phyloP scores from a whole-genome alignment of 2,797 vertebrate species.

The Myiothlypis chrysogaster region DNA sequence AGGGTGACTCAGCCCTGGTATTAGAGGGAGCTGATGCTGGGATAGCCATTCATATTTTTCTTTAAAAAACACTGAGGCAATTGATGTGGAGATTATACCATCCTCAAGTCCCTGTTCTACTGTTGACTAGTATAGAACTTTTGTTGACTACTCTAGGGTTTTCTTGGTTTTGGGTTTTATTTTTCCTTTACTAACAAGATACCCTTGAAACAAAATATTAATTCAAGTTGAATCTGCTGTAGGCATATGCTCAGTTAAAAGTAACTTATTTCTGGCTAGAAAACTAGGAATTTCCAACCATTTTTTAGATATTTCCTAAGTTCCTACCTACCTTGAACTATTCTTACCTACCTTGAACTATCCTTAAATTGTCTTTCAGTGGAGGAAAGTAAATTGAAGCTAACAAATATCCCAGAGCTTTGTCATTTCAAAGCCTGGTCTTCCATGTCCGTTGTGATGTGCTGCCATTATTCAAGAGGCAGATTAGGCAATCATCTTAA shows the following conservation, averaged over 20 bases:
- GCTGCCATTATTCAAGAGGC: slow-evolving; percentile 2
- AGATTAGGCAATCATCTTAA: slow-evolving; percentile 35
- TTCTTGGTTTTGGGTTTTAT: background rate
- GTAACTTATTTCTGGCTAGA: background rate
- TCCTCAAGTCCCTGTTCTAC: background rate
- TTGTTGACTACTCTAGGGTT: background rate
- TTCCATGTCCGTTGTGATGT: background rate
- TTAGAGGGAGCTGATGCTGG: background rate
- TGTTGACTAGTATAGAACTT: background rate
- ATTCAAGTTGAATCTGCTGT: background rate
- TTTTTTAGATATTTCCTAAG: background rate
- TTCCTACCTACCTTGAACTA: background rate
- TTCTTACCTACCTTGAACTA: background rate
- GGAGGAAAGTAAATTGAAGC: background rate
- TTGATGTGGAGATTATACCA: background rate
- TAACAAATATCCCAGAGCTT: background rate
- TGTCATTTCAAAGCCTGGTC: background rate
- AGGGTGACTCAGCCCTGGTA: background rate
- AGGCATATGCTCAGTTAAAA: background rate
- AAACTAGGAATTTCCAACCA: background rate
- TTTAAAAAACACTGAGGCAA: background rate
- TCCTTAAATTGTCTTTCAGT: background rate
- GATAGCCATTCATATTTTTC: background rate
- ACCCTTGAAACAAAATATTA: background rate
- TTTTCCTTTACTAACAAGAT: background rate